phyloP scores from a whole-genome alignment of 2,888 invertebrate species.

The Embidobia sp. region DNA sequence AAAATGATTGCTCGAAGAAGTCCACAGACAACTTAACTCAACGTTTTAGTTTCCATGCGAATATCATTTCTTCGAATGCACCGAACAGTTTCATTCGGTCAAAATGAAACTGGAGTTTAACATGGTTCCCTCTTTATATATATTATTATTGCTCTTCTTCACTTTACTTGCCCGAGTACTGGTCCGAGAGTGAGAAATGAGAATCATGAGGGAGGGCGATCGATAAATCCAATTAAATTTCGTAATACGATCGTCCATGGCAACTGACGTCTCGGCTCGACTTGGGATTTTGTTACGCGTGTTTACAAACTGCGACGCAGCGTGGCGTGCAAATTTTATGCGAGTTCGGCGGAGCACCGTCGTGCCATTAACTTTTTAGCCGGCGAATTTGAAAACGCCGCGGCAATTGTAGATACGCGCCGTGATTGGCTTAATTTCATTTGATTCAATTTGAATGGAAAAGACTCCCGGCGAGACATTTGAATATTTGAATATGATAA shows the following conservation, averaged over 20 bases:
- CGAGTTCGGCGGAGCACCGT: background rate
- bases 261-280: conserved; percentile 43
- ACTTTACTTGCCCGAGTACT: conserved; percentile 43
- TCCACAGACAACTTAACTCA: too few species aligned
- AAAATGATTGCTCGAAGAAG: too few species aligned
- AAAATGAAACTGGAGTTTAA: conserved; percentile 38
- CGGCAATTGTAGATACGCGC: background rate
- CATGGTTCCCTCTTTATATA: conserved; percentile 59
- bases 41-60: background rate
- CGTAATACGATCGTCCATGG: conserved; percentile 72
- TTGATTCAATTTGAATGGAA: conserved; percentile 27
- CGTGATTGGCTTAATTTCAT: conserved; percentile 29
- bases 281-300: conserved; percentile 39
- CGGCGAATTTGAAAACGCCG: background rate
- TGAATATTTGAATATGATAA: conserved; percentile 48
- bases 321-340: conserved; percentile 10
- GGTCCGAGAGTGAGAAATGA: conserved; percentile 70
- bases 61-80: too few species aligned
- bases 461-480: background rate
- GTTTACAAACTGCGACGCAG: conserved; percentile 29
- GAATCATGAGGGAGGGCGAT: conserved; percentile 76
- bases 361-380: conserved; percentile 4
- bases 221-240: conserved; percentile 81
- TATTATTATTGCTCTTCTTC: conserved; percentile 52
- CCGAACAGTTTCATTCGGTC: conserved; percentile 14